Conservation (phyloP, 2,113 vertebrate species). For the Chaenogobius annularis region DNA sequence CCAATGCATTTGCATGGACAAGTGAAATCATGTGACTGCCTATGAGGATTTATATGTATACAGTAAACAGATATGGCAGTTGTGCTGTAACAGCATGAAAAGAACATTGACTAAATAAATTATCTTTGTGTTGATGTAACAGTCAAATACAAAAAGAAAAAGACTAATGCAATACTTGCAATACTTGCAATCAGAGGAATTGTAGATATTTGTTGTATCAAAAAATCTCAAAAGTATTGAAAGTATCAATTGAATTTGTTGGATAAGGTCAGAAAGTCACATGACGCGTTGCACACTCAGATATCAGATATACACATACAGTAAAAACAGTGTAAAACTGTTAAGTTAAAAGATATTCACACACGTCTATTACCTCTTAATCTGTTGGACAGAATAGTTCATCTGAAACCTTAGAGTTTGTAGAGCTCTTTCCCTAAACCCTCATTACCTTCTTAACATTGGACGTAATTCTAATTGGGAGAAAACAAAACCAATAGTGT, state of each 20-base stretch:
- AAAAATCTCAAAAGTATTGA: too few species aligned
- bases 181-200: neutral
- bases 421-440: neutral
- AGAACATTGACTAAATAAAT: neutral
- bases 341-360: neutral
- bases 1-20: constrained; percentile 29
- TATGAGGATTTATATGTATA: constrained; percentile 20
- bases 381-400: neutral
- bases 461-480: neutral
- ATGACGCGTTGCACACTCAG: neutral
- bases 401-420: neutral
- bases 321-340: neutral
- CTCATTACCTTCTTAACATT: neutral
- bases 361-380: neutral
- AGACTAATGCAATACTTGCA: neutral
- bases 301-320: neutral
- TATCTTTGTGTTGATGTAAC: neutral
- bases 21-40: constrained; percentile 21
- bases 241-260: neutral
- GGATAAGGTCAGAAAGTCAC: neutral
- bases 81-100: constrained; percentile 2
- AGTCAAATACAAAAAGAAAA: neutral
- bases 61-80: constrained; percentile 40
- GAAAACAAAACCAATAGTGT: neutral
- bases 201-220: neutral